phyloP scores from a whole-genome alignment of 1,140 invertebrate species.

The Drosophila sturtevanti region DNA sequence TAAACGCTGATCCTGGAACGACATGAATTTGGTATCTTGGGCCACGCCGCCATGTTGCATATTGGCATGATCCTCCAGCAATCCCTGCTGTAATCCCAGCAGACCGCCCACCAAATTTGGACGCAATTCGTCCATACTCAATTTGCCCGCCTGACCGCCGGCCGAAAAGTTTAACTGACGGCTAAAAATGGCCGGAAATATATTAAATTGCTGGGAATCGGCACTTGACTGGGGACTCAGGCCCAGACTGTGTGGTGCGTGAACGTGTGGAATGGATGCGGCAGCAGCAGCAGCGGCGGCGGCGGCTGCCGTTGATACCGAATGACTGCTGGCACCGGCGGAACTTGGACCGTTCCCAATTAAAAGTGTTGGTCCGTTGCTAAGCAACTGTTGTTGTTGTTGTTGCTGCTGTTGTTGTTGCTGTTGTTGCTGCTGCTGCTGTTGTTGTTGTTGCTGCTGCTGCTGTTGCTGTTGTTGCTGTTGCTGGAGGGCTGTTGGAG shows the following conservation, averaged over 20 bases:
- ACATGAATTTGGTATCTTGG: constrained; percentile 83
- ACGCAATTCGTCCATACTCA: constrained; percentile 90
- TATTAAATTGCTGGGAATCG: constrained; percentile 92
- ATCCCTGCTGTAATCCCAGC: constrained; percentile 87
- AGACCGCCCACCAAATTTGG: constrained; percentile 90
- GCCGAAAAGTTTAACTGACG: constrained; percentile 92
- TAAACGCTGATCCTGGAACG: constrained; percentile 84
- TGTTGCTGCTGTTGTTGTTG: constrained; percentile 50
- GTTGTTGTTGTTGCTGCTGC: constrained; percentile 42
- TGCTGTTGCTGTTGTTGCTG: constrained; percentile 45
- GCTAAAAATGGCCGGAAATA: constrained; percentile 94
- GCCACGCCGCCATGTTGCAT: constrained; percentile 76
- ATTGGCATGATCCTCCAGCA: constrained; percentile 89
- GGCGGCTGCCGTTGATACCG: constrained; percentile 40
- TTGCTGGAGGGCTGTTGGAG: constrained; percentile 51
- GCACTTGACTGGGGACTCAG: constrained; percentile 84
- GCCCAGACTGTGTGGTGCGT: constrained; percentile 83
- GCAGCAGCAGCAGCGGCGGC: constrained; percentile 74
- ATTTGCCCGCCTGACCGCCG: constrained; percentile 85
- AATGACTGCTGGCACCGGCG: constrained; percentile 81
- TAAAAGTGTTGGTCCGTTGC: constrained; percentile 56
- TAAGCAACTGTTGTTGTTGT: constrained; percentile 50
- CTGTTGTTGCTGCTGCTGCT: constrained; percentile 57
- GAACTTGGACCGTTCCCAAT: constrained; percentile 71
- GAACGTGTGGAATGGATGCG: constrained; percentile 65